Base-by-base conservation (phyloP, 1,140 invertebrate species). In the Drosophila equinoxialis region DNA sequence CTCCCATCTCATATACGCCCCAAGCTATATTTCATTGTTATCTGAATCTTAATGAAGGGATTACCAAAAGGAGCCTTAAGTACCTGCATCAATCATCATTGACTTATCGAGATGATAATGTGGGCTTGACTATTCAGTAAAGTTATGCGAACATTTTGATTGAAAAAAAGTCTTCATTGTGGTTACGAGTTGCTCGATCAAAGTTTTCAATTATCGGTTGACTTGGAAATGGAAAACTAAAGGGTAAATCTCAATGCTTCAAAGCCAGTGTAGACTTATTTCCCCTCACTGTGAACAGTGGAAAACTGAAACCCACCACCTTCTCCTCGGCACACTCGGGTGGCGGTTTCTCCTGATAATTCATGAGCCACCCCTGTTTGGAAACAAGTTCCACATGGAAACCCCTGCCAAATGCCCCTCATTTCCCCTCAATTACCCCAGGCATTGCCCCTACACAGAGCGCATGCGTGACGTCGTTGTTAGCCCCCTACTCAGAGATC, bases 61-160 rank as follows among this genome's bases (percentile, higher is more conserved):
- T 57, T 83, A 33, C 60, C 51, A 67, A 66, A 68, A 58, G 72
- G 68, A 74, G 42, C 62, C 58, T 39, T 61, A 77, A 75, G 71
- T 74, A 73, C 70, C 59, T 74, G 65, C 41, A 87, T 87, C 79
- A 65, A 87, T 87, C 83, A 87, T 87, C 80, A 68, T 82, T 77
- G 39, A 61, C 45, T 51, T 51, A 51, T 23, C 45, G 20, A 51
- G 45, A 51, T 51, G 45, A 51, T 20, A 51, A 51, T 11, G 17
- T 51, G 45, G 17, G 45, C 17, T 37, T 37, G 35, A 37, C 35
- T 37, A 37, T 37, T 8, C 35, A 10, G 35, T 10, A 37, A 37
- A 37, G 7, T 37, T 8, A 37, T 37, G 35, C 35, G 7, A 37
- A 37, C 7, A 37, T 37, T 37, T 37, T 37, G 10, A 11, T 37